Base-by-base conservation (phyloP, 1,140 invertebrate species). In the Copidosoma floridanum region DNA sequence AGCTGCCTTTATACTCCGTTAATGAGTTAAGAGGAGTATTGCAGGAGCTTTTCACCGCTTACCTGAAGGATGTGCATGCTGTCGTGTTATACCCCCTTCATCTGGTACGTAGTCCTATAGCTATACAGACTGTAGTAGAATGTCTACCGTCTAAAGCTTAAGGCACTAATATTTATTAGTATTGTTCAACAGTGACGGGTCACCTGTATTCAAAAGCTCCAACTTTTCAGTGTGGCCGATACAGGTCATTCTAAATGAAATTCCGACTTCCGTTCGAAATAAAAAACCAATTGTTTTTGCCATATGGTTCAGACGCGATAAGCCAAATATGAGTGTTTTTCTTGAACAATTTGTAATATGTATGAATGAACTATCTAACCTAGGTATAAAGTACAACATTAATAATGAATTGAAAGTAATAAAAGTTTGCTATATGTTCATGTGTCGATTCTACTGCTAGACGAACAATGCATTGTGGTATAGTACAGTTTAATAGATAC, bases 401-500 rank as follows among this genome's bases (percentile, higher is more conserved):
- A 16, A 14, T 32, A 21, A 10, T 29, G 27, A 50, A 50, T 3
- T 29, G 14, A 41, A 7, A 44, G 16, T 10, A 23, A 58, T 58
- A 20, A 56, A 56, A 37, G 20, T 57, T 35, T 47, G 20, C 16
- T 12, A 24, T 57, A 14, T n/a, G 18, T 26, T 50, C 23, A n/a
- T 50, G 46, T 21, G 57, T 52, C 1, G 47, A 57, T 47, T 37
- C 27, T 21, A 32, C 21, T 3, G 48, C 48, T 20, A 7, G 48
- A 11, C 29, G 14, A 16, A 27, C 48, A 2, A 51, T 51, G 48
- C 48, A 51, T 12, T n/a, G n/a, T n/a, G 48, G 48, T 10, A 35
- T 51, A 12, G 37, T 32, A 12, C 54, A 57, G 21, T 57, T 32
- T 14, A 57, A 57, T 35, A 43, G 54, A 10, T 32, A 35, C 12